phyloP scores from a whole-genome alignment of 2,113 vertebrate genomes.

The Corythornis madagascariensis region DNA sequence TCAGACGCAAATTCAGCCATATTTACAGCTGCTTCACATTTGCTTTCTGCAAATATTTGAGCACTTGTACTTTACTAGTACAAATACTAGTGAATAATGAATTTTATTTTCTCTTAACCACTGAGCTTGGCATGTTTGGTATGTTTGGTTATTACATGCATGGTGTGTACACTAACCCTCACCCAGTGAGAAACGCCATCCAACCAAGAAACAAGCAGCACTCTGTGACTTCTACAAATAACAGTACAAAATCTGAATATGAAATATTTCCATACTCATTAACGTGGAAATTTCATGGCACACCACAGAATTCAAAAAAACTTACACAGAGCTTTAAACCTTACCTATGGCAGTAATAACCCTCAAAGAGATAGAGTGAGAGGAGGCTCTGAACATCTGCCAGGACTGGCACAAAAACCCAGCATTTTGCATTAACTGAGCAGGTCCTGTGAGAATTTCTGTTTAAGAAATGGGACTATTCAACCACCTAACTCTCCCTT shows the following conservation, averaged over 20 bases:
- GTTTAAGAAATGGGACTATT: not conserved
- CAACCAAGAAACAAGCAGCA: not conserved
- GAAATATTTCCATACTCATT: not conserved
- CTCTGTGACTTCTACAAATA: not conserved
- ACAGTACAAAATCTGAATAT: not conserved
- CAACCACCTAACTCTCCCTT: not conserved
- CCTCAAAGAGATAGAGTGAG: not conserved
- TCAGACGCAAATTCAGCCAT: not conserved
- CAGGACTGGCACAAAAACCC: not conserved
- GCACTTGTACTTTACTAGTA: not conserved
- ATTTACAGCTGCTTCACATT: not conserved
- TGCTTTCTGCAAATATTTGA: constrained; percentile 41
- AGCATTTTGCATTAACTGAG: not conserved
- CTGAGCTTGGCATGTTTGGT: not conserved
- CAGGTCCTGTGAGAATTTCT: not conserved
- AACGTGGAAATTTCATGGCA: not conserved
- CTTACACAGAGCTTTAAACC: not conserved
- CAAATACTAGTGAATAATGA: not conserved
- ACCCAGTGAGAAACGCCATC: not conserved
- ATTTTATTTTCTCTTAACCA: not conserved
- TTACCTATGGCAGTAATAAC: not conserved
- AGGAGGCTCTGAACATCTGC: not conserved
- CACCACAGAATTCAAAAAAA: not conserved
- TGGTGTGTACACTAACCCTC: rapidly evolving
- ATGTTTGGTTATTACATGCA: not conserved